Evolutionary conservation across 2,888 invertebrate species (phyloP), one percentile per base, ranked within the genome.

Genomic region (Pseudococcus viburni): DNA sequence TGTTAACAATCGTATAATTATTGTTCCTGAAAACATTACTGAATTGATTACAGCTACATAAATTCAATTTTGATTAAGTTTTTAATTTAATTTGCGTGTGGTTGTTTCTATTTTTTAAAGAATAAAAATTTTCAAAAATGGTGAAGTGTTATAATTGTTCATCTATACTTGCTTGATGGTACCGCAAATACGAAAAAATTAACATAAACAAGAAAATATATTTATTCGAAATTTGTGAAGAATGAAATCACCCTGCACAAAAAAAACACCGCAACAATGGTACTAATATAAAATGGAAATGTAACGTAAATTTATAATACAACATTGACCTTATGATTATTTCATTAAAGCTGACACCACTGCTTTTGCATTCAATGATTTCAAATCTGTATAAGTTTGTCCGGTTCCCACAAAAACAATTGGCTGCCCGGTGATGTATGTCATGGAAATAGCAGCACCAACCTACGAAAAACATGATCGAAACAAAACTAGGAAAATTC

Each of bases 361-460:
- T 88, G 99, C 98, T 91, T 96, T 97, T 12, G 96, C 97, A 92
- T 99, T 99, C 90, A 99, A 93, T 89, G 97, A 98, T 92, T 98
- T 98, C 91, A 99, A 93, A 93, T 99, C 99, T 0, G 97, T 96
- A 92, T 99, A 99, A 0, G 99, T 99, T 93, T 99, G 99, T 1
- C 99, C 99, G 4, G 99, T 99, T 64, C 99, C 99, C 19, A 99
- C 99, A 92, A 99, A 99, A 80, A 99, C 98, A 88, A 99, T 99
- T 0, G 99, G 99, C 92, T 99, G 99, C 0, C 99, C 99, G 0
- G 99, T 99, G 89, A 99, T 98, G 92, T 99, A 99, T 0, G 99
- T 99, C 99, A 99, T 99, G 19, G 99, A 99, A 90, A 99, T 98
- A 22, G 99, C 99, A 73, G 99, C 99, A 12, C 99, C 99, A 39